Conservation (phyloP, 2,113 vertebrate species). For the Sinocyclocheilus anshuiensis region DNA sequence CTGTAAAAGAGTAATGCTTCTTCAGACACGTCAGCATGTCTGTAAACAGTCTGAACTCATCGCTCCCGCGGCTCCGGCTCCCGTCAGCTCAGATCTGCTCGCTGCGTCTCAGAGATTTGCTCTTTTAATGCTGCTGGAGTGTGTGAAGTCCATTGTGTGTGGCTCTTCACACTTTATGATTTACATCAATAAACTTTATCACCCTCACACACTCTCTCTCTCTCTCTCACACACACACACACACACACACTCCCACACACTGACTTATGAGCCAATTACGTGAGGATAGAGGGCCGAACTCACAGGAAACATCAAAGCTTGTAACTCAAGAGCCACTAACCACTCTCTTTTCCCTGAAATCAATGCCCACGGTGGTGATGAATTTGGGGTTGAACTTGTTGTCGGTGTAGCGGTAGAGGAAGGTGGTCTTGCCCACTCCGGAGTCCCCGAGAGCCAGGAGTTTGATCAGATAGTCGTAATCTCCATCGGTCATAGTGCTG, state of each 20-base stretch:
- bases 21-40: too few relatives aligned
- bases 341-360: slow-evolving; percentile 97
- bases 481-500: slow-evolving; percentile 96
- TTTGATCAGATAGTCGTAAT: slow-evolving; percentile 97
- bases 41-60: too few relatives aligned
- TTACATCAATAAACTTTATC: background rate
- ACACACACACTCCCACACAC: background rate
- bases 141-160: background rate
- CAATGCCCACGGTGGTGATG: slow-evolving; percentile 95
- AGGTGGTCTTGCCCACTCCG: slow-evolving; percentile 93
- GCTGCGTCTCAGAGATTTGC: background rate
- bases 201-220: background rate
- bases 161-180: slow-evolving; percentile 4
- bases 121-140: background rate
- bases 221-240: background rate
- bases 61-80: background rate
- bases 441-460: slow-evolving; percentile 95
- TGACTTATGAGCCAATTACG: background rate
- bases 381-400: slow-evolving; percentile 97
- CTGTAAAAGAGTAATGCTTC: too few relatives aligned
- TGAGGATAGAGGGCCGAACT: background rate
- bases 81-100: background rate
- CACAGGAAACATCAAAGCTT: background rate
- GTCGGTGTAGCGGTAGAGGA: slow-evolving; percentile 92
- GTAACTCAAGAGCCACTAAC: slow-evolving; percentile 67